Percentiles rank a stretch among this genome's conserved stretches.
These are phyloP conservation scores for Diarsia brunnea DNA, from an alignment of 2,888 invertebrate genomes.

Conservation along the genomic window DNA sequence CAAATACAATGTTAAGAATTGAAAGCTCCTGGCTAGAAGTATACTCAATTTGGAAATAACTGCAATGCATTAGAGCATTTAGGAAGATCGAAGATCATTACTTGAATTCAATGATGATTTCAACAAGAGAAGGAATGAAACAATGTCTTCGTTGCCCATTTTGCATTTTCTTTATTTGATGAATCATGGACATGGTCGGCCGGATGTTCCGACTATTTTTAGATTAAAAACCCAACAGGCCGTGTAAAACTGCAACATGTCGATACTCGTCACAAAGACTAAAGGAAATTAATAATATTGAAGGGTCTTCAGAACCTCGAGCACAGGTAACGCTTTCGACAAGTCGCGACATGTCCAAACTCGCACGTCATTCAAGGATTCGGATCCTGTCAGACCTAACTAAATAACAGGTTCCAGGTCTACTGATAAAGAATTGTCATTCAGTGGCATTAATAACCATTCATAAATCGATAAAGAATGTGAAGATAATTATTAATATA, in stretches of 20 bases:
- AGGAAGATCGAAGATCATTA: not conserved
- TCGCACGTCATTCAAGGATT: conserved; percentile 19
- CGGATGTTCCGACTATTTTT: conserved; percentile 25
- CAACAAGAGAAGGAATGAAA: not conserved
- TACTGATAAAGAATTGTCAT: conserved; percentile 9
- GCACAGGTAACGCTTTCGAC: conserved; percentile 36
- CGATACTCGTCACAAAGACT: conserved; percentile 25
- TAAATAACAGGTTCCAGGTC: conserved; percentile 47
- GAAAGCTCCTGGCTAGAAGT: not conserved
- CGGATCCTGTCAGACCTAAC: conserved; percentile 18
- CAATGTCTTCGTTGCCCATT: not conserved
- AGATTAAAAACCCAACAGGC: not conserved
- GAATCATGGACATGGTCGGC: not conserved
- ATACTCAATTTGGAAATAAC: not conserved
- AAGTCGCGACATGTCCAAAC: conserved; percentile 52
- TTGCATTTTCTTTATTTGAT: not conserved
- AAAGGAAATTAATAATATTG: conserved; percentile 15
- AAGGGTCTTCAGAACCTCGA: conserved; percentile 22
- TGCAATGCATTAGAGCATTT: not conserved
- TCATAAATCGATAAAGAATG: conserved; percentile 14
- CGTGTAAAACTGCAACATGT: conserved; percentile 21
- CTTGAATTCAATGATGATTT: not conserved
- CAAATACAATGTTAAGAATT: conserved; percentile 6
- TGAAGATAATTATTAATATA: not conserved
- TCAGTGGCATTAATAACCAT: not conserved